Percentiles rank a stretch among this genome's conserved stretches.
Evolutionary conservation across 1,140 invertebrate species (phyloP).

Genomic region (Drosophila mauritiana): DNA sequence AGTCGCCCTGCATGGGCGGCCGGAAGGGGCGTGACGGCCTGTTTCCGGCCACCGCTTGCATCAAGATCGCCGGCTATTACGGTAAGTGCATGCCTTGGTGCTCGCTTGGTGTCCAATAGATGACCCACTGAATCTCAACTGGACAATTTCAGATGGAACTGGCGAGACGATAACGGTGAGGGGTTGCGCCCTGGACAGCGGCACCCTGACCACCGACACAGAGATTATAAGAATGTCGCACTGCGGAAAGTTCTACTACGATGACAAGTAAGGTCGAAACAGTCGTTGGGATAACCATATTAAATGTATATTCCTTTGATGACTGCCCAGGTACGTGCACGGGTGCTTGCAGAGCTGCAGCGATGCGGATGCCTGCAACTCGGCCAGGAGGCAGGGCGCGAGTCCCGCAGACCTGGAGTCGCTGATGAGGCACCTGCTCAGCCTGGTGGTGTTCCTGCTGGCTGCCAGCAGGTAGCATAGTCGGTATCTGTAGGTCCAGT

Average conservation of each 20-base stretch:
- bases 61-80: constrained; percentile 95
- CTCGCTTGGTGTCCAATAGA: neutral
- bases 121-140: neutral
- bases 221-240: constrained; percentile 97
- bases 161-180: constrained; percentile 92
- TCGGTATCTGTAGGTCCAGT: constrained; percentile 11
- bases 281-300: too few relatives aligned
- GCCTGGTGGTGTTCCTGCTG: constrained; percentile 47
- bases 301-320: neutral
- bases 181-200: constrained; percentile 96
- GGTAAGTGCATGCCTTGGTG: constrained; percentile 86
- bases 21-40: constrained; percentile 95
- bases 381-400: constrained; percentile 33
- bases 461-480: constrained; percentile 63
- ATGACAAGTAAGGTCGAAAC: constrained; percentile 88
- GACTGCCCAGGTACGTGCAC: constrained; percentile 89
- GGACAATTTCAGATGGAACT: constrained; percentile 87
- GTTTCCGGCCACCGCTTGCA: constrained; percentile 98
- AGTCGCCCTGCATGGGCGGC: constrained; percentile 96
- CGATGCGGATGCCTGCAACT: constrained; percentile 94
- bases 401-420: constrained; percentile 41
- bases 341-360: constrained; percentile 95
- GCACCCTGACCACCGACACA: constrained; percentile 95
- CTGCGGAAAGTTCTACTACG: constrained; percentile 95
- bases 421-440: constrained; percentile 53